A percentile compares a stretch with the other conserved stretches of the same genome.
These are phyloP conservation scores for Scaptomyza montana DNA, from an alignment of 1,140 invertebrate species.

Conservation along the genomic window DNA sequence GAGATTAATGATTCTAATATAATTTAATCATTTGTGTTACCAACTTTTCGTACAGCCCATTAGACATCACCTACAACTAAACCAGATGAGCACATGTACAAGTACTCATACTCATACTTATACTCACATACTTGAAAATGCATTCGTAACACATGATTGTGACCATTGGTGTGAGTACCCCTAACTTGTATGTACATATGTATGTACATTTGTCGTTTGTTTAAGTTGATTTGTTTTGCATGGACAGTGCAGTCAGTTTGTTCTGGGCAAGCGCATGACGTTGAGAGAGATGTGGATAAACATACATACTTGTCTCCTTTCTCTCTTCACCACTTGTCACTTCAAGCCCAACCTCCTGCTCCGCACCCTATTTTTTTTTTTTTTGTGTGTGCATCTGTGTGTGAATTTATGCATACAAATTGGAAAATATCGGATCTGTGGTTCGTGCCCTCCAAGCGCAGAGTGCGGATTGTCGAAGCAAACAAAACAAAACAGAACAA, in stretches of 20 bases:
- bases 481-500: constrained; percentile 46
- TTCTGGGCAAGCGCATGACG: constrained; percentile 11
- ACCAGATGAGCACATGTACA: constrained; percentile 72
- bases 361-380: constrained; percentile 13
- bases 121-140: not conserved
- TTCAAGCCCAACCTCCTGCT: not conserved
- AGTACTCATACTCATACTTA: constrained; percentile 16
- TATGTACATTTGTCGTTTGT: constrained; percentile 31
- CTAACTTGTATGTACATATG: not conserved
- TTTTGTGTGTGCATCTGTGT: constrained; percentile 54
- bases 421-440: constrained; percentile 83
- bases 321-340: not conserved
- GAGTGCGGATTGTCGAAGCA: constrained; percentile 26
- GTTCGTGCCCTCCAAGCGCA: constrained; percentile 74
- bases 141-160: not conserved
- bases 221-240: constrained; percentile 53
- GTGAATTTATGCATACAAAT: constrained; percentile 81
- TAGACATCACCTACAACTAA: constrained; percentile 59
- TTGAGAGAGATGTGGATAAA: constrained; percentile 2
- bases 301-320: constrained; percentile 11
- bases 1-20: not conserved
- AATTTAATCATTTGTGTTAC: not conserved
- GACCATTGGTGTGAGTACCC: constrained; percentile 6
- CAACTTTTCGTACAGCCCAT: constrained; percentile 43
- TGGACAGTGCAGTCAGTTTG: constrained; percentile 53